Conservation (phyloP, 2,888 invertebrate genomes). For the Asteroscopus sphinx region DNA sequence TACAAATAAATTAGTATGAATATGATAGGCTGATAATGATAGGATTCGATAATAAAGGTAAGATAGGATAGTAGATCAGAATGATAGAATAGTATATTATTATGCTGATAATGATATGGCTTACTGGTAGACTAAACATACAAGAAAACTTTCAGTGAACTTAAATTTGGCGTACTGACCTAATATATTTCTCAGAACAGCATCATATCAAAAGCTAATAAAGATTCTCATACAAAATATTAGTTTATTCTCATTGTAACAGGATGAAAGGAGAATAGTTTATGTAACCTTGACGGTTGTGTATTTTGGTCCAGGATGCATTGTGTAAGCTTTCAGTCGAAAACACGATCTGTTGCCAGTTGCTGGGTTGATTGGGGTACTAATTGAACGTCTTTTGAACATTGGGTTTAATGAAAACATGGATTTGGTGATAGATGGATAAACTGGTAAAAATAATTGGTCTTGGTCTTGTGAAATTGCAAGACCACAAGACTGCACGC, state of each 20-base stretch:
- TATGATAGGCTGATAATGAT: too few species aligned
- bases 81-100: too few species aligned
- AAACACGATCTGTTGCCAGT: constrained; percentile 2
- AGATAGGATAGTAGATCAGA: too few species aligned
- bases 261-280: constrained; percentile 33
- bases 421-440: too few species aligned
- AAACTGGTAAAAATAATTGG: too few species aligned
- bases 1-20: too few species aligned
- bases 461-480: too few species aligned
- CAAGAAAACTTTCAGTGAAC: not conserved
- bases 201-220: constrained; percentile 12
- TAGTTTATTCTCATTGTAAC: constrained; percentile 14
- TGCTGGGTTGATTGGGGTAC: constrained; percentile 7
- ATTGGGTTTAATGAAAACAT: too few species aligned
- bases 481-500: too few species aligned
- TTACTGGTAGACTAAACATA: too few species aligned
- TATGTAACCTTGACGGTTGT: constrained; percentile 31
- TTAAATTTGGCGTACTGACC: constrained; percentile 16
- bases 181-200: constrained; percentile 14
- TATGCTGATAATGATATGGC: too few species aligned
- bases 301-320: constrained; percentile 40
- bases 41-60: too few species aligned
- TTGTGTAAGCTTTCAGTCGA: constrained; percentile 22
- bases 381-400: not conserved
- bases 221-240: constrained; percentile 25